Conservation (phyloP, 2,113 vertebrate genomes). For the Rhagologus leucostigma region DNA sequence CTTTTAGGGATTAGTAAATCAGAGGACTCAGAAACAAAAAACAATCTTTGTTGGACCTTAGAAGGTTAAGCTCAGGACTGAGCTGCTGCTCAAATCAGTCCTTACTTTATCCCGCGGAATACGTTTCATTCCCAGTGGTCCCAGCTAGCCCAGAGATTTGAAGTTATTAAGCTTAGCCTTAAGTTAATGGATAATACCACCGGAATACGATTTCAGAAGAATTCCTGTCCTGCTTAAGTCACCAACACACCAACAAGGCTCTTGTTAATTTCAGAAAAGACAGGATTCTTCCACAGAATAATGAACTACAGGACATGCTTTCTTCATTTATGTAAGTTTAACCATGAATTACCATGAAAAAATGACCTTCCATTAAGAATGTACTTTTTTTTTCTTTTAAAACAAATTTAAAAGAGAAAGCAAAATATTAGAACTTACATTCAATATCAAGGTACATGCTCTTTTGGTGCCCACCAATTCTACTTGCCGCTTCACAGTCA, state of each 20-base stretch:
- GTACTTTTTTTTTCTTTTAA: neutral
- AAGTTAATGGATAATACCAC: neutral
- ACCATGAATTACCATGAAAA: neutral
- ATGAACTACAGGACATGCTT: neutral
- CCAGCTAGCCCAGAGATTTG: neutral
- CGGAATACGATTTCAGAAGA: neutral
- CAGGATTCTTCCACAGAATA: neutral
- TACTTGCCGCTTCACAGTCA: slow-evolving; percentile 95
- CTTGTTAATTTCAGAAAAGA: neutral
- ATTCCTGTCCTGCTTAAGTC: neutral
- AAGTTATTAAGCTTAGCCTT: neutral
- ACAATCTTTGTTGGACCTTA: neutral
- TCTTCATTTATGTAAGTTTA: neutral
- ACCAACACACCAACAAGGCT: neutral
- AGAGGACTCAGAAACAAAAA: neutral
- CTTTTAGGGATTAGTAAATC: neutral
- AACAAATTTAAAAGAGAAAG: slow-evolving; percentile 23
- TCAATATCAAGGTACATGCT: slow-evolving; percentile 98
- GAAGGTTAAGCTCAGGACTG: neutral
- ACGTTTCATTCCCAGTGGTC: neutral
- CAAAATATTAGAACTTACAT: slow-evolving; percentile 78
- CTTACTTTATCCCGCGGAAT: neutral
- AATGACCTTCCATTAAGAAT: slow-evolving; percentile 12
- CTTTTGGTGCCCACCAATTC: slow-evolving; percentile 95
- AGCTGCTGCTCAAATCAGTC: neutral